phyloP scores from a whole-genome alignment of 2,113 vertebrate species.

The Rhineura floridana region DNA sequence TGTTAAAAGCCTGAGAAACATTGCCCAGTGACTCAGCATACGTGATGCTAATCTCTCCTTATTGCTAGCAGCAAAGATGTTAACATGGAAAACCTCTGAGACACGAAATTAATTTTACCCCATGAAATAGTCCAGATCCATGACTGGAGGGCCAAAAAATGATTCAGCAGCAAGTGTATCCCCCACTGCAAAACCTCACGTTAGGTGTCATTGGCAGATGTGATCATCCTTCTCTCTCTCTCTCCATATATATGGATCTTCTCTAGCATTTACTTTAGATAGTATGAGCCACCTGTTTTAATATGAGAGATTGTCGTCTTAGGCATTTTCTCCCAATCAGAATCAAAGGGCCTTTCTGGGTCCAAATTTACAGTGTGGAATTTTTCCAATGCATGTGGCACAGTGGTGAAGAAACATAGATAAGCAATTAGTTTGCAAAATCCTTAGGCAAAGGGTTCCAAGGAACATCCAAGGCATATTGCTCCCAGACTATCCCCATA shows the following conservation, averaged over 20 bases:
- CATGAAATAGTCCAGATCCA: slow-evolving; percentile 52
- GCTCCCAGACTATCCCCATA: too few species aligned
- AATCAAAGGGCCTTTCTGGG: background rate
- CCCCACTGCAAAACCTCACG: slow-evolving; percentile 40
- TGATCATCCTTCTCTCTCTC: slow-evolving; percentile 33
- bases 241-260: background rate
- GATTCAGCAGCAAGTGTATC: slow-evolving; percentile 60
- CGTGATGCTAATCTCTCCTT: slow-evolving; percentile 59
- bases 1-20: slow-evolving; percentile 57
- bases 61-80: slow-evolving; percentile 56
- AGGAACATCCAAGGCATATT: background rate
- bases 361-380: background rate
- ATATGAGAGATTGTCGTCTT: background rate
- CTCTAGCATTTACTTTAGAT: background rate
- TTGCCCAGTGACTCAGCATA: slow-evolving; percentile 65
- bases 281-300: background rate
- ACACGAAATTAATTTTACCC: slow-evolving; percentile 60
- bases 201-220: slow-evolving; percentile 47
- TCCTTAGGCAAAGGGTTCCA: background rate
- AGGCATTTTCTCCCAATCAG: background rate
- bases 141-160: slow-evolving; percentile 54
- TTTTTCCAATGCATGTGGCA: background rate
- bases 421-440: background rate
- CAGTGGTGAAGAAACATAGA: background rate
- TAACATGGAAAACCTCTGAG: slow-evolving; percentile 66